Conservation (phyloP, 2,113 vertebrate genomes). For the Indicator maculatus region DNA sequence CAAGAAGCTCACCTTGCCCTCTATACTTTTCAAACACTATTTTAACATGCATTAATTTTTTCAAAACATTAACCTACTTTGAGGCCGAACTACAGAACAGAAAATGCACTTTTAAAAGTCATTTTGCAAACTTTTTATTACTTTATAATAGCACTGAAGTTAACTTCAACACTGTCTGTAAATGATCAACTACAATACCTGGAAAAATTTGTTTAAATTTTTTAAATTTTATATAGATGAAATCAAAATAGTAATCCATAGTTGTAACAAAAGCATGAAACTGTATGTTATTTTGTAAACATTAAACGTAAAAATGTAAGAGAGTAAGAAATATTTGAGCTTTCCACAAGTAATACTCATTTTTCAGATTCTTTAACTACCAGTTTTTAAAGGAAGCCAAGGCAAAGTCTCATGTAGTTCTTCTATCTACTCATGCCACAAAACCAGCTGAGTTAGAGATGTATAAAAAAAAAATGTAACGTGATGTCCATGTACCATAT, state of each 20-base stretch:
- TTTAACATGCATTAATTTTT: slow-evolving; percentile 69
- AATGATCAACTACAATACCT: slow-evolving; percentile 78
- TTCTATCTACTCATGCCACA: slow-evolving; percentile 56
- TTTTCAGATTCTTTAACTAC: slow-evolving; percentile 55
- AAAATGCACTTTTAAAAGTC: slow-evolving; percentile 81
- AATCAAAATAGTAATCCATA: slow-evolving; percentile 70
- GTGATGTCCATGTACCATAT: slow-evolving; percentile 55
- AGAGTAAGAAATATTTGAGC: slow-evolving; percentile 63
- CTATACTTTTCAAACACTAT: slow-evolving; percentile 77
- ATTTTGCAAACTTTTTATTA: slow-evolving; percentile 79
- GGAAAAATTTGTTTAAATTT: slow-evolving; percentile 76
- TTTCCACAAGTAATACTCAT: slow-evolving; percentile 61
- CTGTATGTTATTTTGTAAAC: slow-evolving; percentile 50
- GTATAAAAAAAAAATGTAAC: slow-evolving; percentile 56
- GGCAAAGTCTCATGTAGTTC: slow-evolving; percentile 27
- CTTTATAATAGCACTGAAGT: slow-evolving; percentile 90
- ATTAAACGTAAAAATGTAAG: slow-evolving; percentile 53
- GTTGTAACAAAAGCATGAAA: slow-evolving; percentile 53
- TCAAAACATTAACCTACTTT: slow-evolving; percentile 57
- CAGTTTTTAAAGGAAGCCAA: slow-evolving; percentile 41
- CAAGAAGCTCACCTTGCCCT: slow-evolving; percentile 50
- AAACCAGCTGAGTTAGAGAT: slow-evolving; percentile 48
- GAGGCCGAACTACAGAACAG: slow-evolving; percentile 71
- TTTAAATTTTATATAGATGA: slow-evolving; percentile 71
- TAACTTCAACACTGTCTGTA: slow-evolving; percentile 86